Evolutionary conservation across 2,797 vertebrate species (phyloP), one percentile per base, ranked within the genome.

Genomic region (Myotis pilosus): DNA sequence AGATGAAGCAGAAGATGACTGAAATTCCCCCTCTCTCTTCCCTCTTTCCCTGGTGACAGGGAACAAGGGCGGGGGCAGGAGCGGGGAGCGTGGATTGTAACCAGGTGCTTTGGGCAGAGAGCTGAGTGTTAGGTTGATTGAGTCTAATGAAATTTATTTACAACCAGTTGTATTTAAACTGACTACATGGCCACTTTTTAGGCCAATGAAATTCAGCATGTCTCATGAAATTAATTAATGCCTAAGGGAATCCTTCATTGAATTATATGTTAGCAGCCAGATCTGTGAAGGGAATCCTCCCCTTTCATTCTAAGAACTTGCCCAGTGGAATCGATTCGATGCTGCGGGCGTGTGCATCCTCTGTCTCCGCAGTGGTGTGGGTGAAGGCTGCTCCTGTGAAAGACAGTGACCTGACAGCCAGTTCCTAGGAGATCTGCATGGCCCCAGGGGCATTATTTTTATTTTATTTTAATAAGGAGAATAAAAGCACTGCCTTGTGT

Each of bases 401-500:
- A 62, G 28, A 64, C 71, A 82, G 75, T 25, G 38, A 74, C 69
- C 47, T 38, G 38, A 23, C n/a, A 33, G 16, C 20, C 15, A n/a
- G 82, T 38, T 88, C 72, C 68, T 82, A 69, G 71, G 4, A 78
- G 57, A 15, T 19, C 3, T 23, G 22, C 30, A 12, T 25, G 3
- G 2, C 4, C 74, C 36, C 15, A 49, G 25, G 49, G 17, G n/a
- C 36, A 8, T 38, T 79, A 66, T 87, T 88, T 80, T 84, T 36
- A 69, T 80, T 84, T 90, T 72, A 74, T 78, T 87, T n/a, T 79
- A 93, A 64, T 87, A 44, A 72, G 82, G 19, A 80, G 6, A n/a
- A 53, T 53, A 75, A 79, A 94, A 72, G 38, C 2, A 71, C 5
- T 8, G 28, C 6, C 33, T 76, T 90, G 30, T 23, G 28, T 33